Evolutionary conservation across 1,140 invertebrate species (phyloP).

Genomic region (Drosophila kikkawai): DNA sequence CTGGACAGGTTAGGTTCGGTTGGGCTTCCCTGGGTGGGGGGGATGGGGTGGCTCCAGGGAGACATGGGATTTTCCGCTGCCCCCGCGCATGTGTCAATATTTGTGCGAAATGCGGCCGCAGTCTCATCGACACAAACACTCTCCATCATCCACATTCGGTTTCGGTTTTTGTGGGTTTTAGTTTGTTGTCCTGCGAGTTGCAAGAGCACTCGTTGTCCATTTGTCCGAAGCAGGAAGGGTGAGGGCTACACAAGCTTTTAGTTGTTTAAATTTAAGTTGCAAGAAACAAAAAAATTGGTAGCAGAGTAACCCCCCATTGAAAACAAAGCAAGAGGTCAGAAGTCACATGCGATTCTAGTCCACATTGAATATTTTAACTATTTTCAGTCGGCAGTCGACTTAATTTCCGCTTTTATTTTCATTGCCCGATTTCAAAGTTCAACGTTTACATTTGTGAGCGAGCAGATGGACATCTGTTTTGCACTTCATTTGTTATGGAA

Average conservation of each 20-base stretch:
- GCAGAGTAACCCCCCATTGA: background rate
- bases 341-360: slow-evolving; percentile 45
- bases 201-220: slow-evolving; percentile 45
- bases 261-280: slow-evolving; percentile 79
- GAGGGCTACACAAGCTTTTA: slow-evolving; percentile 48
- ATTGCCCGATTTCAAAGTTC: slow-evolving; percentile 28
- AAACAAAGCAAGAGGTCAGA: slow-evolving; percentile 15
- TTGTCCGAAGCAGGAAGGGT: slow-evolving; percentile 18
- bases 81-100: slow-evolving; percentile 75
- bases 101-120: slow-evolving; percentile 80
- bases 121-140: slow-evolving; percentile 75
- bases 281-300: slow-evolving; percentile 5
- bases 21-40: slow-evolving; percentile 2
- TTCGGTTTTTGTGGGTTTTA: slow-evolving; percentile 53
- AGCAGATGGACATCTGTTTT: slow-evolving; percentile 73
- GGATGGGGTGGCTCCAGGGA: background rate
- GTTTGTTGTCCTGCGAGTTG: slow-evolving; percentile 41
- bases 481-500: slow-evolving; percentile 79
- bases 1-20: slow-evolving; percentile 56
- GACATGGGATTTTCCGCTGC: background rate
- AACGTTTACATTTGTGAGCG: slow-evolving; percentile 20
- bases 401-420: slow-evolving; percentile 71
- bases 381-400: slow-evolving; percentile 43
- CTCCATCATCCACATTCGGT: slow-evolving; percentile 61
- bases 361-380: slow-evolving; percentile 37